phyloP scores from a whole-genome alignment of 2,113 vertebrate genomes.

The Paraplagusia blochii region DNA sequence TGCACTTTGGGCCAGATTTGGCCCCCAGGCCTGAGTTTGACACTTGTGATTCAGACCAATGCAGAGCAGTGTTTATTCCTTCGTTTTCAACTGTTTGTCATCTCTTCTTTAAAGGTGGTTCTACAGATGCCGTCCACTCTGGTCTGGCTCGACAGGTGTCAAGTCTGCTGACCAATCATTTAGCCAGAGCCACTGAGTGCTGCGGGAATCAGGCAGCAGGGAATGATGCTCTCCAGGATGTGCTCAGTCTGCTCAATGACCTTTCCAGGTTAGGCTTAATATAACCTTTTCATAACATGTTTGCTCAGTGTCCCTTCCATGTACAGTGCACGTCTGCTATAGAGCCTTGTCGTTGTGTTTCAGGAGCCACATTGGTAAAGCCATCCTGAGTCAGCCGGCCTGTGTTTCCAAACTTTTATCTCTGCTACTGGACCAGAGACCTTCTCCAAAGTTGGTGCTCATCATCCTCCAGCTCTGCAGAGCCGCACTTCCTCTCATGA shows the following conservation, averaged over 20 bases:
- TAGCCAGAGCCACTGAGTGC: conserved; percentile 93
- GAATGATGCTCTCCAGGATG: conserved; percentile 94
- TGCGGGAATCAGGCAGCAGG: conserved; percentile 97
- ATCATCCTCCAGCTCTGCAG: conserved; percentile 96
- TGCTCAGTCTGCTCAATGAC: conserved; percentile 96
- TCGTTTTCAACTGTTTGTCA: background rate
- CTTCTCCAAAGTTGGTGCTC: conserved; percentile 94
- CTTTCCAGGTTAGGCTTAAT: conserved; percentile 83
- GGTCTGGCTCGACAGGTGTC: conserved; percentile 96
- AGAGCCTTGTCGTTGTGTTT: conserved; percentile 24
- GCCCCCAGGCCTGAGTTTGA: no score
- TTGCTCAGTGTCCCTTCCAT: background rate
- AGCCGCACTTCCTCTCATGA: conserved; percentile 95
- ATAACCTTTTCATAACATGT: background rate
- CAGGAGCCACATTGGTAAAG: conserved; percentile 98
- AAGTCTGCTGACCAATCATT: conserved; percentile 93
- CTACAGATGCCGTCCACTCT: conserved; percentile 93
- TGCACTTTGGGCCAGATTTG: no score
- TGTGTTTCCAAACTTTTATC: conserved; percentile 98
- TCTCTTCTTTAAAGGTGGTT: conserved; percentile 78
- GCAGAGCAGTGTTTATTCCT: no score
- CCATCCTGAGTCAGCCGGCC: conserved; percentile 96
- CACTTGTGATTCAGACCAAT: no score
- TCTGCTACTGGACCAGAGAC: conserved; percentile 92
- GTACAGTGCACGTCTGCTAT: background rate